Base-by-base conservation (phyloP, 2,797 vertebrate genomes). In the Ficedula albicollis region DNA sequence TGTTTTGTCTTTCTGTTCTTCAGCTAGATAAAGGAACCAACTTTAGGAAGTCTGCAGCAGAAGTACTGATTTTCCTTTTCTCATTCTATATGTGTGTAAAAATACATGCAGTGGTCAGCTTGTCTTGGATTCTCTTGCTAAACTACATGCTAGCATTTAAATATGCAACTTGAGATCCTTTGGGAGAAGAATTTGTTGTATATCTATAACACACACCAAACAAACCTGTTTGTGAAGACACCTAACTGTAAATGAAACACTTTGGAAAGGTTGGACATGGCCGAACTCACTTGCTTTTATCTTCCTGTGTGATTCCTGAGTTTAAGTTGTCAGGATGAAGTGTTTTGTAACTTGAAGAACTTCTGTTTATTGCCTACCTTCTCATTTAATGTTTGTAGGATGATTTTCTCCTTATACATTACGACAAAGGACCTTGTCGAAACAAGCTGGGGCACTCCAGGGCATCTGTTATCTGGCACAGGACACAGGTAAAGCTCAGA, bases 401-500 rank as follows among this genome's bases (percentile, higher is more conserved):
- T 39, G 99, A 99, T 96, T 99, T 99, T 92, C 99, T 99, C 68
- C 98, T 99, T 93, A 99, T 99, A 97, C 99, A 99, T 97, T 99
- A 99, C 0, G 99, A 99, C 97, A 99, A 99, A 98, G 99, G 99
- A 75, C 99, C 99, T 52, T 99, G 99, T 97, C 98, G 99, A 84
- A 99, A 99, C 98, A 99, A 99, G 98, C 97, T 99, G 96, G 99
- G 99, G 92, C 99, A 99, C 96, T 99, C 99, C 97, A 98, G 99
- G 96, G 99, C 99, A 1, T 99, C 99, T 7, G 99, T 99, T 92
- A 99, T 99, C 98, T 99, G 99, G 99, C 99, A 99, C 98, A 99
- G 99, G 98, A 99, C 99, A 46, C 99, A 99, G 99, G 99, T 99
- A 97, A 91, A 97, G 90, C 76, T 76, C 38, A 66, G 38, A 55